A percentile compares a stretch with the other conserved stretches of the same genome.
Evolutionary conservation across 2,888 invertebrate genomes (phyloP).

Genomic region (Trachelus stipa): DNA sequence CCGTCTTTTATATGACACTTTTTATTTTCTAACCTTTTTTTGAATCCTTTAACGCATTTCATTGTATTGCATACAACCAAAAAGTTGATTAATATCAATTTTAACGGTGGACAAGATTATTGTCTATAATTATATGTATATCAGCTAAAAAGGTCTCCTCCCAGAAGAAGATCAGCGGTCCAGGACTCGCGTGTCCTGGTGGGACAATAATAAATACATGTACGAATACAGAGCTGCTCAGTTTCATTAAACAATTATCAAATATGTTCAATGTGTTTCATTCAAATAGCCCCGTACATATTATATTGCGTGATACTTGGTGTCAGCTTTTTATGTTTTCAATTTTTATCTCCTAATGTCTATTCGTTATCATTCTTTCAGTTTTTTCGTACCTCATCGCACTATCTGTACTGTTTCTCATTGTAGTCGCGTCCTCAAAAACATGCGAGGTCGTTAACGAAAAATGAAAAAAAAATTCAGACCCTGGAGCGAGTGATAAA

Average conservation of each 20-base stretch:
- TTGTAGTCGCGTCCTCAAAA: not conserved
- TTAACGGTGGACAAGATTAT: slow-evolving; percentile 43
- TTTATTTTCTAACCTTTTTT: slow-evolving; percentile 24
- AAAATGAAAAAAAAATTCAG: not conserved
- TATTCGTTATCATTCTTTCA: not conserved
- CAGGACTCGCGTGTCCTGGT: not conserved
- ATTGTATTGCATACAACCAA: slow-evolving; percentile 15
- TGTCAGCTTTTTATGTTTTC: slow-evolving; percentile 40
- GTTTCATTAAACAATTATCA: not conserved
- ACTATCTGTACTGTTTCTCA: not conserved
- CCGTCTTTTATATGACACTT: not conserved
- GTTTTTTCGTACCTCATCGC: not conserved
- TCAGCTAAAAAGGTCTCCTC: not conserved
- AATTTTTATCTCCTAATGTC: slow-evolving; percentile 28
- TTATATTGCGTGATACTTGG: slow-evolving; percentile 48
- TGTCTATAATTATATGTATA: slow-evolving; percentile 40
- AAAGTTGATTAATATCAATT: slow-evolving; percentile 23
- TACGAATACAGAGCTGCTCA: not conserved
- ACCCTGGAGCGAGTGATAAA: not conserved
- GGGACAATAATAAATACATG: not conserved
- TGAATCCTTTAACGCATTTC: not conserved
- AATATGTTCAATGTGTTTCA: not conserved
- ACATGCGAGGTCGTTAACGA: not conserved
- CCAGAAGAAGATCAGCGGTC: not conserved
- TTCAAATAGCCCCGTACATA: slow-evolving; percentile 1